Evolutionary conservation across 1,140 invertebrate genomes (phyloP).

Genomic region (Drosophila suzukii): DNA sequence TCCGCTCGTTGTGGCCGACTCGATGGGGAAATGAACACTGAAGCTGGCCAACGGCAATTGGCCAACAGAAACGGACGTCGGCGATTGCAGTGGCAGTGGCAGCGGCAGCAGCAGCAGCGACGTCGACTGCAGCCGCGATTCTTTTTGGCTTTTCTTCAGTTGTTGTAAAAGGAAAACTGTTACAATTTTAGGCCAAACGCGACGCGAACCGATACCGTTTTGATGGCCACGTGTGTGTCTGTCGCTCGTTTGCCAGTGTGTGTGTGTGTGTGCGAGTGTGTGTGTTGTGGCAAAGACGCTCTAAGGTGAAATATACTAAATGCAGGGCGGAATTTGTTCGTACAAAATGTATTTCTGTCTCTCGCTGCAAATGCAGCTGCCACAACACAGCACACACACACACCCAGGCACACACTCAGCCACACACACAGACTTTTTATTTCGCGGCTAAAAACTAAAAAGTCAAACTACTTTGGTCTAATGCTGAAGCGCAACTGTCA

Average conservation of each 20-base stretch:
- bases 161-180: slow-evolving; percentile 66
- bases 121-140: slow-evolving; percentile 27
- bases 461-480: slow-evolving; percentile 76
- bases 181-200: slow-evolving; percentile 77
- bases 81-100: slow-evolving; percentile 44
- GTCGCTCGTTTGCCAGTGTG: neutral
- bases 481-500: slow-evolving; percentile 80
- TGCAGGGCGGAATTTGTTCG: slow-evolving; percentile 54
- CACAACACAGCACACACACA: slow-evolving; percentile 36
- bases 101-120: slow-evolving; percentile 9
- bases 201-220: slow-evolving; percentile 63
- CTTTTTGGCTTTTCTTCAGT: slow-evolving; percentile 15
- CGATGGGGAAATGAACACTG: slow-evolving; percentile 81
- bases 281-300: slow-evolving; percentile 68
- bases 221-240: slow-evolving; percentile 64
- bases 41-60: slow-evolving; percentile 52
- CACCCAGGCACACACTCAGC: slow-evolving; percentile 11
- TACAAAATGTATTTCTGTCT: slow-evolving; percentile 71
- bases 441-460: slow-evolving; percentile 62
- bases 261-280: slow-evolving; percentile 11
- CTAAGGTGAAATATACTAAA: slow-evolving; percentile 84
- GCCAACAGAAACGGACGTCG: slow-evolving; percentile 29
- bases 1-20: slow-evolving; percentile 60
- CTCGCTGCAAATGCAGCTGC: slow-evolving; percentile 66
- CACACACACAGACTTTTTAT: slow-evolving; percentile 56